Base-by-base conservation (phyloP, 2,888 invertebrate genomes). In the Micropterix aruncella region DNA sequence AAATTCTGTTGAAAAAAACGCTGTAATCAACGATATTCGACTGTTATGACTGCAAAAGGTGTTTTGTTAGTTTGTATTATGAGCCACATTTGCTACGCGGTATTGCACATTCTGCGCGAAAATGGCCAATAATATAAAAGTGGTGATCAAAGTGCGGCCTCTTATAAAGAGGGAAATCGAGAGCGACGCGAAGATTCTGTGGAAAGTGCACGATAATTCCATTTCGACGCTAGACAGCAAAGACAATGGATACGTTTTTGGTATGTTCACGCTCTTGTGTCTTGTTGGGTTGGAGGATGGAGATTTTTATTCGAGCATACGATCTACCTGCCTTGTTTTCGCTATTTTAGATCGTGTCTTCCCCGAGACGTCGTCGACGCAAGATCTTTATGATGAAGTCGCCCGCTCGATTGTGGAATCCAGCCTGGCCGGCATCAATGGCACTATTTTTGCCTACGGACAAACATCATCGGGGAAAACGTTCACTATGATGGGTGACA, bases 401-500 rank as follows among this genome's bases (percentile, higher is more conserved):
- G 83, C 81, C 1, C 74, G 77, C 52, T 82, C 83, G 0, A 80
- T 88, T 48, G 79, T 88, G 2, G 72, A 80, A 48, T 75, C 82
- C 1, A 77, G 81, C 1, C 68, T 83, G 12, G 73, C 76, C 49
- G 89, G 89, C 2, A 79, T 86, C 53, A 88, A 89, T 60, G 90
- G 88, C 2, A 92, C 92, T 0, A 80, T 93, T 51, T 89, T 93
- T 65, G 90, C 91, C 0, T 93, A 93, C 59, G 92, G 92, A 4
- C 92, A 92, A 61, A 92, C 91, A 3, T 85, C 89, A 1, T 90
- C 90, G 0, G 93, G 91, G 44, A 90, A 90, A 62, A 90, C 90
- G 0, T 80, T 80, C 54, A 89, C 88, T 0, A 86, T 90, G 82
- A 75, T 83, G 57, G 93, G 93, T 1, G 75, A 74, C 19, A 63